Percentiles rank a stretch among this genome's conserved stretches.
These are phyloP conservation scores for Himalopsyche anomala DNA, from an alignment of 2,888 invertebrate genomes.

Conservation along the genomic window DNA sequence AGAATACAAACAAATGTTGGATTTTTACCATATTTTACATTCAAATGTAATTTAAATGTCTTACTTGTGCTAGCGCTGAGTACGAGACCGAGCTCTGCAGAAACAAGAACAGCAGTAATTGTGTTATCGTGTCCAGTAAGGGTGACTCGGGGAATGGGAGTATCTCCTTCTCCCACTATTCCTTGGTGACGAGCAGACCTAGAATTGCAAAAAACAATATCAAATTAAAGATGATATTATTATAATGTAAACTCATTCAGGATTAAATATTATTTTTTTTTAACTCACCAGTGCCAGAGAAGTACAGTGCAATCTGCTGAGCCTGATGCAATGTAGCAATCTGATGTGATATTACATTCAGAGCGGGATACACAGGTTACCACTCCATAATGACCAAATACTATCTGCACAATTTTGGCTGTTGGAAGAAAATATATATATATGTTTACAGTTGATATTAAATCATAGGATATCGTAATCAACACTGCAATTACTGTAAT, in stretches of 20 bases:
- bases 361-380: slow-evolving; percentile 98
- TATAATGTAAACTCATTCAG: no score
- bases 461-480: no score
- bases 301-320: slow-evolving; percentile 98
- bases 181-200: slow-evolving; percentile 92
- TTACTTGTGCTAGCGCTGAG: slow-evolving; percentile 91
- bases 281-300: slow-evolving; percentile 96
- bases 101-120: slow-evolving; percentile 95
- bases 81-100: slow-evolving; percentile 98
- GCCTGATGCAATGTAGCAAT: slow-evolving; percentile 99
- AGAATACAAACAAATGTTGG: no score
- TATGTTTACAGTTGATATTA: no score
- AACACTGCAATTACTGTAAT: no score
- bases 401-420: slow-evolving; percentile 98
- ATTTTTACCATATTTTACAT: no score
- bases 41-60: not conserved
- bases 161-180: slow-evolving; percentile 97
- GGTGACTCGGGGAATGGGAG: slow-evolving; percentile 96
- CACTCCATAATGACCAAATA: slow-evolving; percentile 99
- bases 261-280: not conserved
- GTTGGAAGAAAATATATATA: slow-evolving; percentile 67
- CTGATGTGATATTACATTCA: slow-evolving; percentile 99
- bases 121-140: slow-evolving; percentile 98
- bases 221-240: not conserved
- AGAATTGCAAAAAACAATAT: slow-evolving; percentile 45